Percentiles rank a stretch among this genome's conserved stretches.
Evolutionary conservation across 2,888 invertebrate species (phyloP).

Genomic region (Hirtodrosophila cameraria): DNA sequence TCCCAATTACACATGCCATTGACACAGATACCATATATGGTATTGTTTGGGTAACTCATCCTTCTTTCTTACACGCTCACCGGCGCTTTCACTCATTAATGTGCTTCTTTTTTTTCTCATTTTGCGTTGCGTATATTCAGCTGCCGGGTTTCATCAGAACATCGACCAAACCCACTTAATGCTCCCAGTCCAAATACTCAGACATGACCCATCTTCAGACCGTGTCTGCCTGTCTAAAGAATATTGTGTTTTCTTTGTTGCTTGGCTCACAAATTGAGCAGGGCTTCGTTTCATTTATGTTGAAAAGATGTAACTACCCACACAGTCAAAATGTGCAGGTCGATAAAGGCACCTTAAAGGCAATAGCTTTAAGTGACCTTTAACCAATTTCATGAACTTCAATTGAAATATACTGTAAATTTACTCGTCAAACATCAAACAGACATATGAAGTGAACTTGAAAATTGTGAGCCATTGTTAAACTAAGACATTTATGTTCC

Average conservation of each 20-base stretch:
- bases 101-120: background rate
- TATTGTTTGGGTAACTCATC: background rate
- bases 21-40: conserved; percentile 43
- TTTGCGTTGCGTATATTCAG: background rate
- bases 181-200: conserved; percentile 5
- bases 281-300: conserved; percentile 40
- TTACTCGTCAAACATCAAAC: too few species aligned
- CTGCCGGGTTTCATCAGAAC: conserved; percentile 2
- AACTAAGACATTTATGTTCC: too few species aligned
- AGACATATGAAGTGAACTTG: background rate
- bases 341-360: conserved; percentile 41
- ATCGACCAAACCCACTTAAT: background rate
- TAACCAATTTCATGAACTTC: conserved; percentile 4
- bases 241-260: conserved; percentile 55
- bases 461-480: too few species aligned
- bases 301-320: conserved; percentile 26
- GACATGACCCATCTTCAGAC: conserved; percentile 26
- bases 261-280: conserved; percentile 49
- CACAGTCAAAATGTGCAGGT: conserved; percentile 19
- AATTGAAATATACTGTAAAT: background rate
- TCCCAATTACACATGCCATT: conserved; percentile 71
- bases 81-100: conserved; percentile 25
- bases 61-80: background rate
- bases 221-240: conserved; percentile 36
- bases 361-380: conserved; percentile 20